Evolutionary conservation across 1,140 invertebrate genomes (phyloP), one percentile per base, ranked within the genome.

Genomic region (Linepithema humile): DNA sequence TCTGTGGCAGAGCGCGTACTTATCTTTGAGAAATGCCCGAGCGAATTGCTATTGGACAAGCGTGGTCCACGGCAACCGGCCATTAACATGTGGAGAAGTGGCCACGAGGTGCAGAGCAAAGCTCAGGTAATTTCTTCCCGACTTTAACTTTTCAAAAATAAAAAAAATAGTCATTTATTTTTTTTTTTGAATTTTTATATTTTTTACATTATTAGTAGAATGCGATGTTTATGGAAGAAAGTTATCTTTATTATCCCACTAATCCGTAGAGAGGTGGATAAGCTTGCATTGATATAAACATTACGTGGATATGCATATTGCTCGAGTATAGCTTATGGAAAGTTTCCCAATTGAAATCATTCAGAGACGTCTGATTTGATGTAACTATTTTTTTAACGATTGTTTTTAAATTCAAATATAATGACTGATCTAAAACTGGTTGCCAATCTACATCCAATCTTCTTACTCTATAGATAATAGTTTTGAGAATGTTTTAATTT

Each of bases 1-100:
- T 98, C 98, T 0, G 98, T 99, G 0, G 98, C 98, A 3, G 98
- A 98, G 91, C 95, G 98, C 40, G 98, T 98, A 40, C 95, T 98
- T 67, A 97, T 98, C 90, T 99, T 98, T 92, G 98, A 99, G 92
- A 97, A 97, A 92, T 98, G 98, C 91, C 98, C 98, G 0, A 97
- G 97, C 90, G 97, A 97, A 93, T 91, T 97, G 83, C 93, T 97
- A 85, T 91, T 97, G 84, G 96, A 97, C 83, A 97, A 97, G 91
- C 94, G 96, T 43, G 96, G 95, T 80, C 92, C 91, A 7, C 83
- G 92, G 17, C 94, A 95, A 70, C 94, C 95, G 75, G 95, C 95
- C 15, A 94, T 96, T 20, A 94, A 95, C 29, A 95, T 95, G 23
- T 96, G 95, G 96, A 95, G 95, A 84, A 95, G 94, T 83, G 95